Percentiles rank a stretch among this genome's conserved stretches.
phyloP scores from a whole-genome alignment of 2,113 vertebrate species.

The Zonotrichia leucophrys region DNA sequence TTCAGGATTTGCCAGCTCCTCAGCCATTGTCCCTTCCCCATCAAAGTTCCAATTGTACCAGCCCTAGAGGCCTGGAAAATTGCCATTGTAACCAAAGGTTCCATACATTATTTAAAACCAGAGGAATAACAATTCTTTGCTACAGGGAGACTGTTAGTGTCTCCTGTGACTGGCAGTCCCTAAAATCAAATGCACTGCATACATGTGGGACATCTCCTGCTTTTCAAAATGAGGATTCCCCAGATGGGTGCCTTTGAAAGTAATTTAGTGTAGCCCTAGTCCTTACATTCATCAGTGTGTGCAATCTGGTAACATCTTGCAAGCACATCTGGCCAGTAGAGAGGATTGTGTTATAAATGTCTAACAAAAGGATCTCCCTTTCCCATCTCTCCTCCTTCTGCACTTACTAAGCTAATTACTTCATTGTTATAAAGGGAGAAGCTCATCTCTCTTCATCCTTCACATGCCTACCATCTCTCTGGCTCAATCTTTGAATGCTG shows the following conservation, averaged over 20 bases:
- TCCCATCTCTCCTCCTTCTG: neutral
- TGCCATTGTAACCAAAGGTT: neutral
- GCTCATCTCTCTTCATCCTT: neutral
- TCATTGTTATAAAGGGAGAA: neutral
- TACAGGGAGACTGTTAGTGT: neutral
- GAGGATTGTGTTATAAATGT: neutral
- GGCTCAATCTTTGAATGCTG: neutral
- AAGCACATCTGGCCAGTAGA: neutral
- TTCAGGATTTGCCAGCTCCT: neutral
- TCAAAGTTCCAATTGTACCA: neutral
- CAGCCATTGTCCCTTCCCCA: neutral
- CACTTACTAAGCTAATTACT: conserved; percentile 38
- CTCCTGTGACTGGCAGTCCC: neutral
- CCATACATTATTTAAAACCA: neutral
- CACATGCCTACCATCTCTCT: neutral
- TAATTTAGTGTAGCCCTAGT: neutral
- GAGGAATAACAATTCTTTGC: neutral
- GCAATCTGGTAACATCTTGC: neutral
- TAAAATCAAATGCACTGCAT: neutral
- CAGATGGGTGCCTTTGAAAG: neutral
- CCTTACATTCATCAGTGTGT: neutral
- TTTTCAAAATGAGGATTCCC: neutral
- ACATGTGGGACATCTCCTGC: neutral
- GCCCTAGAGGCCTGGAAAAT: neutral
- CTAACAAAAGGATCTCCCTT: conserved; percentile 26